Evolutionary conservation across 1,140 invertebrate genomes (phyloP), one percentile per base, ranked within the genome.

Genomic region (Sycophila sp.): DNA sequence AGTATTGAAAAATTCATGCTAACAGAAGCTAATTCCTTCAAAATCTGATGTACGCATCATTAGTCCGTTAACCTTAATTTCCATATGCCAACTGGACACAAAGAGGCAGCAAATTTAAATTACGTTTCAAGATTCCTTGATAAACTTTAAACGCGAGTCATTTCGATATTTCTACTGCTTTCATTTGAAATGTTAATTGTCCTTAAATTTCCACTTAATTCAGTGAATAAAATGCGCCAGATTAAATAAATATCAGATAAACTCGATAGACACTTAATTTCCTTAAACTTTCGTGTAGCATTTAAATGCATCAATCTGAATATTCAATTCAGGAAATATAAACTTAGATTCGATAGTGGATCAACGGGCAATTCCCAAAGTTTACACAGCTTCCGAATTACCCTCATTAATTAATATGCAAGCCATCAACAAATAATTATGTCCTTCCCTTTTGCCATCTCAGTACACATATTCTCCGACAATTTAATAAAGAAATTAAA

Each of bases 21-120:
- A 40, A 28, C 34, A 36, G n/a, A 63, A 63, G 47, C 60, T 19
- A 26, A 63, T 63, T 49, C 45, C 15, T 6, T 15, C 8, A 49
- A 28, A 63, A 49, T 51, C 42, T 47, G 26, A 62, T 62, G 15
- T 62, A 17, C 19, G 45, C 30, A 63, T 63, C 42, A 63, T 63
- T 49, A 49, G 45, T 8, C 17, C 49, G 11, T 19, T 63, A 17
- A 32, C 5, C 11, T 10, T 11, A 49, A 49, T 63, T 63, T 49
- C 10, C 60, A 63, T 63, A 63, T 26, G 28, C 42, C n/a, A 19
- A 63, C 24, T 13, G 5, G 32, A 11, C 10, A 53, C 53, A 68
- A 47, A 45, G n/a, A 17, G 13, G 42, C 34, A 34, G 4, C 34
- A 15, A 47, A 62, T 62, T 62, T 62, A 62, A 42, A 62, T 47